Percentiles rank a stretch among this genome's conserved stretches.
These are phyloP conservation scores for Tetranychus truncatus DNA, from an alignment of 2,888 invertebrate genomes.

Conservation along the genomic window DNA sequence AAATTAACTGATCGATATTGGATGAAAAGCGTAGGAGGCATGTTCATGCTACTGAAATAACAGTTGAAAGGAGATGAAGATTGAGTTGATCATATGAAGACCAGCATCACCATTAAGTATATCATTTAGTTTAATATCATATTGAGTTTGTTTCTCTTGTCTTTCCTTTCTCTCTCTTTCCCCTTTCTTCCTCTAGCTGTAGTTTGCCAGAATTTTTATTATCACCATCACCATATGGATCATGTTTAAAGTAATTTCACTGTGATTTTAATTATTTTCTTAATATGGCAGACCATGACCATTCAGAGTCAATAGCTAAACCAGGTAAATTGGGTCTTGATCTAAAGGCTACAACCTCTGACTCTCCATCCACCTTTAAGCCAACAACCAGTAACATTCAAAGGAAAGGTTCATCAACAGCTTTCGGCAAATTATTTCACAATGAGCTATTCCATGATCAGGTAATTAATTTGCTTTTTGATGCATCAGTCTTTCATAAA, in stretches of 20 bases:
- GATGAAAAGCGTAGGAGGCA: not conserved
- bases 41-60: not conserved
- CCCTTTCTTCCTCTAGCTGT: too few relatives aligned
- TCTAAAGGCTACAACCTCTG: not conserved
- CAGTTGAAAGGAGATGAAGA: not conserved
- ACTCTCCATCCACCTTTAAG: not conserved
- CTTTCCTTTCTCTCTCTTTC: too few relatives aligned
- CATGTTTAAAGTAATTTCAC: not conserved
- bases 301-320: not conserved
- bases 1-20: too few relatives aligned
- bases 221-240: not conserved
- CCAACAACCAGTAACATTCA: not conserved
- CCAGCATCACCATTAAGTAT: not conserved
- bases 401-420: not conserved
- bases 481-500: not conserved
- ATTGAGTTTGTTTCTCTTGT: not conserved
- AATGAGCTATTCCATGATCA: slow-evolving; percentile 7
- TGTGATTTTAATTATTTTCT: not conserved
- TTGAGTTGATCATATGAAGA: not conserved
- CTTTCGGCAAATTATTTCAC: slow-evolving; percentile 3
- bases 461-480: not conserved
- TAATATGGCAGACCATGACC: not conserved
- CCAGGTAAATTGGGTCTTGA: not conserved
- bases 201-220: too few relatives aligned
- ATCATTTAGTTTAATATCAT: not conserved